A percentile compares a stretch with the other conserved stretches of the same genome.
These are phyloP conservation scores for Dinoponera quadriceps DNA, from an alignment of 1,140 invertebrate genomes.

Conservation along the genomic window DNA sequence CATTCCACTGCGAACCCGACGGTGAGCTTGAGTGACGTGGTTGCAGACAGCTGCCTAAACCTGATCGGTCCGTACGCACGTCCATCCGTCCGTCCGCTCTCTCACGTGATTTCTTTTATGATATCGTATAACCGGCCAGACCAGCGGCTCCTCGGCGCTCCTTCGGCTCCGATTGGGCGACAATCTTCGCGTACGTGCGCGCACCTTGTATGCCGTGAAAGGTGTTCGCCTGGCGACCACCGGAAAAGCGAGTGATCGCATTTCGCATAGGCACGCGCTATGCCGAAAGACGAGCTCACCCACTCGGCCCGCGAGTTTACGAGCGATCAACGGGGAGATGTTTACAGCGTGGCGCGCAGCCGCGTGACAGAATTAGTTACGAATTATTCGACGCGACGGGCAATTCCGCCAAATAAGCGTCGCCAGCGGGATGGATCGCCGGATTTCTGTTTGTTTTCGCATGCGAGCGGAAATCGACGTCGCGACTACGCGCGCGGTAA, in stretches of 20 bases:
- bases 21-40: conserved; percentile 84
- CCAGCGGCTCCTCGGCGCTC: conserved; percentile 71
- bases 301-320: conserved; percentile 2
- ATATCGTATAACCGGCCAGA: conserved; percentile 83
- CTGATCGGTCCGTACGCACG: conserved; percentile 79
- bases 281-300: no score
- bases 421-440: conserved; percentile 32
- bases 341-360: not conserved
- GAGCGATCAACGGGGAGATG: not conserved
- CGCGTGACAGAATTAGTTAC: conserved; percentile 17
- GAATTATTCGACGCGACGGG: conserved; percentile 42
- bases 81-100: conserved; percentile 76
- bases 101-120: conserved; percentile 82
- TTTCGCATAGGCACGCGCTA: no score
- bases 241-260: no score
- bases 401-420: conserved; percentile 47
- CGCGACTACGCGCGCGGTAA: conserved; percentile 40
- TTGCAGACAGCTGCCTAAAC: conserved; percentile 85
- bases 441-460: conserved; percentile 58
- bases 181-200: conserved; percentile 31
- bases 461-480: conserved; percentile 45
- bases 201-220: no score
- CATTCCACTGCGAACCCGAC: conserved; percentile 81
- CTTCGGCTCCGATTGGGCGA: conserved; percentile 61
- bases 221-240: no score